phyloP scores from a whole-genome alignment of 2,797 vertebrate genomes.

The Microhierax caerulescens region DNA sequence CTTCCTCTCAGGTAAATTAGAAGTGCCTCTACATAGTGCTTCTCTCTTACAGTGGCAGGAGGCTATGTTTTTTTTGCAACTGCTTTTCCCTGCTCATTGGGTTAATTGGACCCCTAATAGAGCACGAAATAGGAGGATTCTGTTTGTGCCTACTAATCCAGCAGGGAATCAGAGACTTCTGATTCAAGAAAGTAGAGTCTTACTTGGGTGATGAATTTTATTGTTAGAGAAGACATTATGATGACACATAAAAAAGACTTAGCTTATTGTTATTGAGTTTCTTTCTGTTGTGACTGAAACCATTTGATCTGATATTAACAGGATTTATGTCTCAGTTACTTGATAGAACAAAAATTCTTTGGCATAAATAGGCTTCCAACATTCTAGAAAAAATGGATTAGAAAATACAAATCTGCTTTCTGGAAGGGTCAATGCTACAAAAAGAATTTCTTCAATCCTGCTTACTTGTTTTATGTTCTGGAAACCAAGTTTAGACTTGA shows the following conservation, averaged over 20 bases:
- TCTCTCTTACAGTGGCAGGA: background rate
- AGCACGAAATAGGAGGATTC: background rate
- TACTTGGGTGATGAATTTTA: background rate
- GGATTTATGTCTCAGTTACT: background rate
- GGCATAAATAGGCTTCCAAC: background rate
- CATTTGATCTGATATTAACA: background rate
- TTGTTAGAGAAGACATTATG: background rate
- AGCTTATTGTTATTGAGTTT: background rate
- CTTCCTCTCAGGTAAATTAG: background rate
- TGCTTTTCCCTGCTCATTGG: background rate
- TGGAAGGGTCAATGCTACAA: background rate
- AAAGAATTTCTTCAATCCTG: background rate
- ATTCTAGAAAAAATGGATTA: background rate
- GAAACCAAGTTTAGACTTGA: background rate
- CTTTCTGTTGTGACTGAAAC: background rate
- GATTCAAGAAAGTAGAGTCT: background rate
- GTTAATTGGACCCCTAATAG: background rate
- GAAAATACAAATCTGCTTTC: slow-evolving; percentile 2
- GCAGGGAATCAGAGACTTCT: background rate
- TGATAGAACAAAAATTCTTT: slow-evolving; percentile 5
- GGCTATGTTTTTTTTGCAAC: background rate
- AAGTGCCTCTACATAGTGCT: background rate
- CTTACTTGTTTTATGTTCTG: background rate
- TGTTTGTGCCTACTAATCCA: background rate
- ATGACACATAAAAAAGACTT: background rate